Evolutionary conservation across 2,888 invertebrate species (phyloP).

Genomic region (Drosophila lutescens): DNA sequence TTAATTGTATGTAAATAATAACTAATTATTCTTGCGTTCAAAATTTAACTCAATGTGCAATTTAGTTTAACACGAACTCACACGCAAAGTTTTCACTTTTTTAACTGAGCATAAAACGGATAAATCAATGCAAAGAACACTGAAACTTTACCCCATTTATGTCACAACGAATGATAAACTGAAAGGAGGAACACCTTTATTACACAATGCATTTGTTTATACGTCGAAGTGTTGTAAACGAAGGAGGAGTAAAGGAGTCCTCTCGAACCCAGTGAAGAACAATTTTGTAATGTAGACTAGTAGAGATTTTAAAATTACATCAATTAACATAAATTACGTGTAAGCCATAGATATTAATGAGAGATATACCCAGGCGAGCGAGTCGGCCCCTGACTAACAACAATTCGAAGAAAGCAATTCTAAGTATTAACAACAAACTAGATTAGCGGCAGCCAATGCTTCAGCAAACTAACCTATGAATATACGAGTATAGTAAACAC

Average conservation of each 20-base stretch:
- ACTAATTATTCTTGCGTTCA: conserved; percentile 62
- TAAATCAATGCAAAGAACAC: conserved; percentile 8
- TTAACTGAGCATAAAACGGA: conserved; percentile 28
- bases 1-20: conserved; percentile 72
- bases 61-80: conserved; percentile 68
- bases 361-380: conserved; percentile 15
- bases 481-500: conserved; percentile 22
- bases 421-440: conserved; percentile 75
- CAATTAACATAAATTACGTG: conserved; percentile 37
- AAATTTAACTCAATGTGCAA: conserved; percentile 75
- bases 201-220: conserved; percentile 46
- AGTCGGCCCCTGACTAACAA: conserved; percentile 38
- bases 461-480: conserved; percentile 56
- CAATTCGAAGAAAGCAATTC: conserved; percentile 74
- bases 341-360: conserved; percentile 41
- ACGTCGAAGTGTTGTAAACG: conserved; percentile 44
- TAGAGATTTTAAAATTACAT: conserved; percentile 64
- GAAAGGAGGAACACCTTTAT: conserved; percentile 27
- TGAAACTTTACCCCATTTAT: conserved; percentile 36
- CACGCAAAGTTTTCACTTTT: conserved; percentile 51
- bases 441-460: conserved; percentile 64
- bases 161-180: conserved; percentile 63
- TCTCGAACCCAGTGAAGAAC: conserved; percentile 69
- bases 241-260: conserved; percentile 34
- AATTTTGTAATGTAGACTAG: conserved; percentile 73